Base-by-base conservation (phyloP, 2,888 invertebrate genomes). In the Marasmarcha lunaedactyla region DNA sequence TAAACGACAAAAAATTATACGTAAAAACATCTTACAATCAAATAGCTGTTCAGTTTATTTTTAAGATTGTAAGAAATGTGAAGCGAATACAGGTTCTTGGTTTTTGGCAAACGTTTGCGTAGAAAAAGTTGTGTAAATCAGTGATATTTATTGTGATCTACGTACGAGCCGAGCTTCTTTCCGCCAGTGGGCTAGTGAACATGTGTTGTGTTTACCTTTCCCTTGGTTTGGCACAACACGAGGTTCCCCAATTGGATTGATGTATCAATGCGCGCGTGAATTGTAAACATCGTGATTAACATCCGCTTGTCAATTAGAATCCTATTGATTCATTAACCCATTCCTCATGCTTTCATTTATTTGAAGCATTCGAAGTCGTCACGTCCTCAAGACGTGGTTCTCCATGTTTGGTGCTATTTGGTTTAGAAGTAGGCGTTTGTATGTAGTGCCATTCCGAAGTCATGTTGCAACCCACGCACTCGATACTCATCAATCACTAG, bases 131-230 rank as follows among this genome's bases (percentile, higher is more conserved):
- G 58, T 63, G 61, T 55, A 59, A 56, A 57, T 55, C 56, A 63
- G 57, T 57, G 56, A 60, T 54, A 55, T 58, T 62, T 53, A 64
- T 59, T 58, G 53, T 50, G 55, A 58, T 57, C 47, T 49, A 52
- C 54, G 55, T 57, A 59, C 47, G 54, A 45, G 49, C 52, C 50
- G 51, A 56, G 54, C 52, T 53, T 55, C 46, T 2, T 2, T 7
- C 14, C 5, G 34, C 13, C 14, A 12, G 34, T 63, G 60, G 61
- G 63, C 66, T 68, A 65, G 62, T 72, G 68, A 69, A 62, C 62
- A 67, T 62, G 57, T 57, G 59, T 55, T 64, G 60, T 74, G 73
- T 79, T 79, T 79, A 77, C 68, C 68, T 78, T 77, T 66, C 20
- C 7, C 20, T 64, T 52, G 52, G 63, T 69, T 70, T 77, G 78